phyloP scores from a whole-genome alignment of 2,888 invertebrate species.

The Syrista parreyssii region DNA sequence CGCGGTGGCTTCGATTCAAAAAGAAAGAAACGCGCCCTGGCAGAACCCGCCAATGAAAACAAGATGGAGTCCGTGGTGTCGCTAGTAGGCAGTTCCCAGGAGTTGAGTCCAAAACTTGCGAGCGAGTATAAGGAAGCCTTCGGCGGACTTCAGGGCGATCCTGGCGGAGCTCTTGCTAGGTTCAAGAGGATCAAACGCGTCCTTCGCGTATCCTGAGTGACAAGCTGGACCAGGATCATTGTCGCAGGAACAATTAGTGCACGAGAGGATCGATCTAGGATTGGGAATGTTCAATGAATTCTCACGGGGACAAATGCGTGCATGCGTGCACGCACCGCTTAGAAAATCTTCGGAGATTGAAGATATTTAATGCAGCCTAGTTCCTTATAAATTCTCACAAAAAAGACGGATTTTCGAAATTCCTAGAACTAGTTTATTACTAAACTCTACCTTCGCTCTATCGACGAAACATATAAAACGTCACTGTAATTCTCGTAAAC shows the following conservation, averaged over 20 bases:
- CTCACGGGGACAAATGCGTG: too few relatives aligned
- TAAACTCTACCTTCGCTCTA: constrained; percentile 14
- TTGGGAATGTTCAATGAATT: too few relatives aligned
- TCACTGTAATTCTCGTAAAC: neutral
- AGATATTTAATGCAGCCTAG: constrained; percentile 29
- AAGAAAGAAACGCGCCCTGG: neutral
- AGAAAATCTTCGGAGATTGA: constrained; percentile 24
- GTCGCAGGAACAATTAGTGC: too few relatives aligned
- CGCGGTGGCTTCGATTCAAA: constrained; percentile 17
- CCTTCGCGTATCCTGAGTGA: constrained; percentile 5
- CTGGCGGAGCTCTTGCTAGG: constrained; percentile 40
- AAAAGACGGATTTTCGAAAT: constrained; percentile 22
- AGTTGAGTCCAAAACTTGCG: constrained; percentile 34
- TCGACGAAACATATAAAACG: constrained; percentile 21
- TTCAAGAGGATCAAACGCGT: constrained; percentile 50
- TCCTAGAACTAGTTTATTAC: constrained; percentile 13
- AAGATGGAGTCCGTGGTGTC: constrained; percentile 16
- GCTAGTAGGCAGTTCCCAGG: constrained; percentile 30
- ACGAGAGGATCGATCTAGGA: too few relatives aligned
- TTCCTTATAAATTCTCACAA: constrained; percentile 33
- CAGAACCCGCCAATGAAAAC: neutral
- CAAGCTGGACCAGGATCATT: too few relatives aligned
- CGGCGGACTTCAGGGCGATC: constrained; percentile 45
- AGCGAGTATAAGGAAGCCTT: constrained; percentile 51
- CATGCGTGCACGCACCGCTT: too few relatives aligned